Percentiles rank a stretch among this genome's conserved stretches.
These are phyloP conservation scores for Butorides virescens DNA, from an alignment of 2,113 vertebrate genomes.

Conservation along the genomic window DNA sequence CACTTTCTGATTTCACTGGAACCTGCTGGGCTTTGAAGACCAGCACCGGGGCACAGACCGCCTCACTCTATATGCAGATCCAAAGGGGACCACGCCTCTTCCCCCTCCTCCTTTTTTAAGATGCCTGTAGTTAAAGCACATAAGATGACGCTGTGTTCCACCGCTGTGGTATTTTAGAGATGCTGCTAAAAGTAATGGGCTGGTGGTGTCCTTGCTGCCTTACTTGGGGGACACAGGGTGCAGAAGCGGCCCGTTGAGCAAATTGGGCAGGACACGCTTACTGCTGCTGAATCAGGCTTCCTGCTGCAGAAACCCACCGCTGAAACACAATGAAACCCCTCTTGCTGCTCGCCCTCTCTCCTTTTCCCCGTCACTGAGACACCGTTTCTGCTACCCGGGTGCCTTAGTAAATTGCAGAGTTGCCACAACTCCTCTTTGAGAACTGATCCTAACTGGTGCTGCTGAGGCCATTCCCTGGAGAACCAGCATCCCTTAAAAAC, in stretches of 20 bases:
- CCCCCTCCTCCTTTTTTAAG: not conserved
- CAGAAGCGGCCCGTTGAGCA: not conserved
- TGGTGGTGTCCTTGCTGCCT: not conserved
- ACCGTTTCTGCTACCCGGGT: not conserved
- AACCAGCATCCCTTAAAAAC: not conserved
- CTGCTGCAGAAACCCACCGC: not conserved
- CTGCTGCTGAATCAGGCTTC: not conserved
- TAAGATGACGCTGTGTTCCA: not conserved
- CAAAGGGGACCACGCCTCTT: not conserved
- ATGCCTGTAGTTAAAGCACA: not conserved
- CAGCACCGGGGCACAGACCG: not conserved
- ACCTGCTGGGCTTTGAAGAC: not conserved
- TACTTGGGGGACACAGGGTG: not conserved
- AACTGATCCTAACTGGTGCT: not conserved
- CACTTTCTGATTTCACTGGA: not conserved
- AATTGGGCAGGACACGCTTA: not conserved
- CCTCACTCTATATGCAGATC: not conserved
- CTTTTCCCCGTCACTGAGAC: not conserved
- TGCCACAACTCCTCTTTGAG: not conserved
- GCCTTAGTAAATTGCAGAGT: not conserved
- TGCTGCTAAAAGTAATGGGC: not conserved
- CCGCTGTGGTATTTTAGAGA: not conserved
- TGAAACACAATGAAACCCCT: not conserved
- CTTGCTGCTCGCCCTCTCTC: not conserved
- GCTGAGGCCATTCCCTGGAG: not conserved